A percentile compares a stretch with the other conserved stretches of the same genome.
phyloP scores from a whole-genome alignment of 2,113 vertebrate genomes.

The Perccottus glenii region DNA sequence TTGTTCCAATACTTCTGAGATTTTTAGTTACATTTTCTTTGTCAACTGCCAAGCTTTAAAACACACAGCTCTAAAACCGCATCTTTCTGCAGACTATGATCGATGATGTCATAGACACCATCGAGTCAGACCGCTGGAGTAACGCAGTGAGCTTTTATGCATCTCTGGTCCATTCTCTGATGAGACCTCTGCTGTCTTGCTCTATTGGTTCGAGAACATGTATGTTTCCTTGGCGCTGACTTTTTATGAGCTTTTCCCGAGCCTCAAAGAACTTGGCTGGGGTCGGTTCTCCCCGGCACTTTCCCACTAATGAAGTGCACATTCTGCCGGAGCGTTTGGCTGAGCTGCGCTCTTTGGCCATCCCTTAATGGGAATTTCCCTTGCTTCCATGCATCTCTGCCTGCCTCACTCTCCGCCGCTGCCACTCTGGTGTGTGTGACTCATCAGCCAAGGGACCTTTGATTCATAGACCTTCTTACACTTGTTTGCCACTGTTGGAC shows the following conservation, averaged over 20 bases:
- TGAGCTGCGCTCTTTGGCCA: conserved; percentile 60
- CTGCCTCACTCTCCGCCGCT: conserved; percentile 56
- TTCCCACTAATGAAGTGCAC: conserved; percentile 82
- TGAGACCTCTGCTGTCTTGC: conserved; percentile 61
- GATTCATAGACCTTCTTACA: conserved; percentile 66
- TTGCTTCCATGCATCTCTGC: conserved; percentile 56
- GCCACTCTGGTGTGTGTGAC: conserved; percentile 68
- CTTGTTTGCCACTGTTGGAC: conserved; percentile 71
- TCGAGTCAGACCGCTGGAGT: conserved; percentile 45
- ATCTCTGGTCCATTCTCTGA: conserved; percentile 60
- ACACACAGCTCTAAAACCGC: conserved; percentile 21
- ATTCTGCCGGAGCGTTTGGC: conserved; percentile 71
- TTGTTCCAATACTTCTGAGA: conserved; percentile 16
- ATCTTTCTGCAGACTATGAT: conserved; percentile 31
- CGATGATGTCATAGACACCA: conserved; percentile 37
- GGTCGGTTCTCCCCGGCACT: conserved; percentile 70
- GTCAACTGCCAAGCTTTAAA: conserved; percentile 4
- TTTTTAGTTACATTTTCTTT: conserved; percentile 36
- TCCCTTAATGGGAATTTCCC: conserved; percentile 77
- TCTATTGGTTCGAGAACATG: conserved; percentile 51
- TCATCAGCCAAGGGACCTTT: conserved; percentile 62
- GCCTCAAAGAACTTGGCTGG: conserved; percentile 78
- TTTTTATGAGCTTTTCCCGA: conserved; percentile 78
- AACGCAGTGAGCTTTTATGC: conserved; percentile 35
- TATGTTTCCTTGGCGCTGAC: conserved; percentile 66